Evolutionary conservation across 2,113 vertebrate genomes (phyloP).

Genomic region (Protomyctophum bolini): DNA sequence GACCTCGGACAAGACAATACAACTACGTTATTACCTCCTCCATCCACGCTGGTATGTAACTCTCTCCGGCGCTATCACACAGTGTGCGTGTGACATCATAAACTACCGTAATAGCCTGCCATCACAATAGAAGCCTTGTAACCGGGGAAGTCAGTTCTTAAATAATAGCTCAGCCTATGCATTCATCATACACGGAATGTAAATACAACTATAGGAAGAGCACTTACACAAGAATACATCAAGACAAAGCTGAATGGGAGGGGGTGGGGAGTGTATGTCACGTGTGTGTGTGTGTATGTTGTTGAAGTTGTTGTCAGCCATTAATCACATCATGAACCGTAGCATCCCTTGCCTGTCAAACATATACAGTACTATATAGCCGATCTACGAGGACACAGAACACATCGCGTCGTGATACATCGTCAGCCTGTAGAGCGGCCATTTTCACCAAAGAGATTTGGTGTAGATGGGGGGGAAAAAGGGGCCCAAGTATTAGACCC

Average conservation of each 20-base stretch:
- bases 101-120: slow-evolving; percentile 17
- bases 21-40: slow-evolving; percentile 11
- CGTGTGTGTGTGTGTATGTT: too few relatives aligned
- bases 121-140: slow-evolving; percentile 37
- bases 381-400: too few relatives aligned
- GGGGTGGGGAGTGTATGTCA: background rate
- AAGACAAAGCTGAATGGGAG: background rate
- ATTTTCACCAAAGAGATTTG: too few relatives aligned
- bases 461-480: too few relatives aligned
- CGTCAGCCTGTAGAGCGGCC: too few relatives aligned
- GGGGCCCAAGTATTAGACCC: too few relatives aligned
- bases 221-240: slow-evolving; percentile 42
- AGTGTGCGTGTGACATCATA: slow-evolving; percentile 46
- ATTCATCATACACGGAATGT: background rate
- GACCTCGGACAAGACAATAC: slow-evolving; percentile 25
- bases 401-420: too few relatives aligned
- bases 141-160: slow-evolving; percentile 4
- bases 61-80: background rate
- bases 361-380: too few relatives aligned
- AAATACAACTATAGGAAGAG: background rate
- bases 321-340: too few relatives aligned
- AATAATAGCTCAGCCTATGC: background rate
- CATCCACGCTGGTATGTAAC: slow-evolving; percentile 19
- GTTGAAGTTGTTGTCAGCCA: too few relatives aligned
- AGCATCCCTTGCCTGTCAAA: too few relatives aligned